Evolutionary conservation across 2,797 vertebrate genomes (phyloP), one percentile per base, ranked within the genome.

Genomic region (Parauchenoglanis punctatus): DNA sequence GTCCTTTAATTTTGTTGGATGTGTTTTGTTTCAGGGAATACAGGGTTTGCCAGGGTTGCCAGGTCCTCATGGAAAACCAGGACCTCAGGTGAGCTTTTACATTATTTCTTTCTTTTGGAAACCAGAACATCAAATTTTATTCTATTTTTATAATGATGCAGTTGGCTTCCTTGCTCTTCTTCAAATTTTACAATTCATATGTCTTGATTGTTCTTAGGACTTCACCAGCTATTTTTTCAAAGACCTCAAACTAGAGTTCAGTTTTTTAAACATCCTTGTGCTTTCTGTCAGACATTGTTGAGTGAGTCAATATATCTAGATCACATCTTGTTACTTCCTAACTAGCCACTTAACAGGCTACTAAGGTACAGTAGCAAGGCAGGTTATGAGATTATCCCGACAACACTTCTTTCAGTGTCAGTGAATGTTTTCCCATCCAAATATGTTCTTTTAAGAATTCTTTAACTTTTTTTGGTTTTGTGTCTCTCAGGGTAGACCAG

Each of bases 21-120:
- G 23, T 91, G 86, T 93, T 89, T 11, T 93, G 87, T 88, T 91
- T 94, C 93, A 99, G 98, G 98, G 98, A 88, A 96, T 96, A 93
- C 97, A 97, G 87, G 98, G 98, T 84, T 93, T 95, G 88, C 96
- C 97, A 40, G 98, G 98, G 81, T 92, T 96, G 91, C 96, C 97
- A 67, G 98, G 98, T 28, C 87, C 94, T 61, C 95, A 92, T 88
- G 98, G 98, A 90, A 99, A 98, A 94, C 95, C 97, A 90, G 98
- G 98, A 20, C 94, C 95, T 68, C 92, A 95, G 96, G 98, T 99
- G 93, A 96, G 97, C 93, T 91, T 88, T 82, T 12, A 84, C 15
- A 35, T 20, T 35, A 4, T 31, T 81, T 59, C 3, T 25, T 12
- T 78, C 10, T 46, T 25, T 12, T 58, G 31, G 2, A 28, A 83